Percentiles rank a stretch among this genome's conserved stretches.
Conservation (phyloP, 1,140 invertebrate species). For the Chironomus striatipennis region DNA sequence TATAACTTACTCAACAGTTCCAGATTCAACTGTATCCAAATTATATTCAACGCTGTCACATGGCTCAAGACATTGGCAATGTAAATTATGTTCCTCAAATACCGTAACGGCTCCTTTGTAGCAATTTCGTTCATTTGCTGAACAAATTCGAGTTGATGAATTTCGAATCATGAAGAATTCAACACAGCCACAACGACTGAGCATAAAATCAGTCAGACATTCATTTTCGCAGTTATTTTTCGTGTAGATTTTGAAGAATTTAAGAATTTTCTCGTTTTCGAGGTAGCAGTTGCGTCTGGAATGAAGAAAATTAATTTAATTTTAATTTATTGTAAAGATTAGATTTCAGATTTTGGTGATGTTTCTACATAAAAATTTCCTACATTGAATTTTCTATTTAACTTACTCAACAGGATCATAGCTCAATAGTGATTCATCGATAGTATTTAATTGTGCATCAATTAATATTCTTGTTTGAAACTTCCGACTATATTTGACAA, state of each 20-base stretch:
- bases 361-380: too few species aligned
- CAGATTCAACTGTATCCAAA: too few species aligned
- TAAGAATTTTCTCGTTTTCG: conserved; percentile 49
- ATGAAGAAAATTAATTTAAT: neutral
- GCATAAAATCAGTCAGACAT: neutral
- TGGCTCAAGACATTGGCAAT: too few species aligned
- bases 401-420: neutral
- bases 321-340: too few species aligned
- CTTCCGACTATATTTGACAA: neutral
- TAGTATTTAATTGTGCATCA: neutral
- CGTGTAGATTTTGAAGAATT: conserved; percentile 59
- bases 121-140: too few species aligned
- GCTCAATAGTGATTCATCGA: neutral
- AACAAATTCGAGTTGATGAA: too few species aligned
- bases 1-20: too few species aligned
- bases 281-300: conserved; percentile 43
- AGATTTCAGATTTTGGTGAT: too few species aligned
- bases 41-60: too few species aligned
- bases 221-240: neutral
- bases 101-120: too few species aligned
- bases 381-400: too few species aligned
- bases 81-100: too few species aligned
- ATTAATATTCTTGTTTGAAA: neutral
- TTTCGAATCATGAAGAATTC: neutral
- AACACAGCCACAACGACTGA: neutral